These are phyloP conservation scores for Henricia sp. DNA, from an alignment of 53 echinoderm and acorn worm species.

Conservation along the genomic window DNA sequence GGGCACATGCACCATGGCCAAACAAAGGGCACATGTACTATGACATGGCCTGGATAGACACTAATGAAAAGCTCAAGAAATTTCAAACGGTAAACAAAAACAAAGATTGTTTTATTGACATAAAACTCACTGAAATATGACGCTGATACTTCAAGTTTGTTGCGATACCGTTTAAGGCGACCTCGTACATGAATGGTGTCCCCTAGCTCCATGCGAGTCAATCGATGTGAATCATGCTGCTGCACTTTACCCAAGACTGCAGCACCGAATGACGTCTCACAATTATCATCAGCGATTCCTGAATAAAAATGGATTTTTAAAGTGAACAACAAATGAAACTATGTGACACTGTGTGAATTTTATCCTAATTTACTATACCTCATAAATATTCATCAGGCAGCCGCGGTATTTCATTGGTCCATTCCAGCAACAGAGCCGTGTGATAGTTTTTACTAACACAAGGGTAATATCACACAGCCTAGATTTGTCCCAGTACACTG, in stretches of 20 bases:
- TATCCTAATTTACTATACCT: too few species aligned
- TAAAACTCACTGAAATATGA: conserved; percentile 79
- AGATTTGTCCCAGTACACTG: too few species aligned
- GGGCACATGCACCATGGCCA: too few species aligned
- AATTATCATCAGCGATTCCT: background rate
- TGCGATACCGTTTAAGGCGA: conserved; percentile 72
- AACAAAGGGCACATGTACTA: too few species aligned
- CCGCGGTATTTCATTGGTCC: too few species aligned
- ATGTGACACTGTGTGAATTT: too few species aligned
- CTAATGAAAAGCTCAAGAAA: background rate
- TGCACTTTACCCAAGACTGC: conserved; percentile 46
- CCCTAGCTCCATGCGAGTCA: conserved; percentile 75
- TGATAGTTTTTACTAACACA: too few species aligned
- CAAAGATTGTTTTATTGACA: background rate
- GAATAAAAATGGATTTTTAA: background rate
- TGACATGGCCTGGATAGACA: too few species aligned
- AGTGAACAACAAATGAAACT: background rate
- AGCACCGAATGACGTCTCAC: conserved; percentile 25
- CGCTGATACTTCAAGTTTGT: conserved; percentile 80
- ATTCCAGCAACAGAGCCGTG: too few species aligned
- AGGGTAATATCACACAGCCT: too few species aligned
- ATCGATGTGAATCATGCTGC: conserved; percentile 44
- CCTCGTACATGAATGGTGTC: conserved; percentile 87
- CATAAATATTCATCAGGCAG: too few species aligned
- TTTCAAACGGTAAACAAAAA: background rate